Evolutionary conservation across 2,113 vertebrate species (phyloP), one percentile per base, ranked within the genome.

Genomic region (Thalassarche chlororhynchos): DNA sequence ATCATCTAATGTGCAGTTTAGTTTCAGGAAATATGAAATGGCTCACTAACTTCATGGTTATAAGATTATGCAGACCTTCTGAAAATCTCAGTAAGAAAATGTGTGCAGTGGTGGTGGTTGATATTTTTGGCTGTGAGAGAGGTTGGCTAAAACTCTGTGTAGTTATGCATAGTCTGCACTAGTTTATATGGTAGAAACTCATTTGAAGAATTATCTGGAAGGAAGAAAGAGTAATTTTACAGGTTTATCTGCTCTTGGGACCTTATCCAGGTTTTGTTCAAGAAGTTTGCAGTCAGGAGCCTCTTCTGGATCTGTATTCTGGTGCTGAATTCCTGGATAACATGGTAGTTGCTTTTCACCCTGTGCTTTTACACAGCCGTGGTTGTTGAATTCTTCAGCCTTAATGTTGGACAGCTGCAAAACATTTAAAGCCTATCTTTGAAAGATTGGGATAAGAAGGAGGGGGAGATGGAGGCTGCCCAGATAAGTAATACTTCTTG

Each of bases 21-120:
- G 94, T 96, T 96, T 96, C 96, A 97, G 95, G 94, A 97, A 97
- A 96, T 96, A 93, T 70, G 89, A 93, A 96, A 91, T 94, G 89
- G 87, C 95, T 97, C 42, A 60, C 95, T 94, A 95, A 87, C 94
- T 96, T 93, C 1, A 17, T 87, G 84, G 94, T 80, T 96, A 60
- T 66, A 90, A 86, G 95, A 93, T 96, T 96, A 97, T 97, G 95
- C 93, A 97, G 94, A 87, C 91, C 94, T 94, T 81, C 95, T 97
- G 95, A 97, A 97, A 96, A 94, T 89, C 93, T 95, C 62, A 21
- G 84, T 95, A 72, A 96, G 93, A 93, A 97, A 96, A 96, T 88
- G 95, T 88, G 95, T 95, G 94, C 89, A 97, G 93, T 96, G 89
- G 89, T 93, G 94, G 92, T 96, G 93, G 95, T 87, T 96, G 96